These are phyloP conservation scores for Siphamia tubifer DNA, from an alignment of 2,113 vertebrate genomes.

Conservation along the genomic window DNA sequence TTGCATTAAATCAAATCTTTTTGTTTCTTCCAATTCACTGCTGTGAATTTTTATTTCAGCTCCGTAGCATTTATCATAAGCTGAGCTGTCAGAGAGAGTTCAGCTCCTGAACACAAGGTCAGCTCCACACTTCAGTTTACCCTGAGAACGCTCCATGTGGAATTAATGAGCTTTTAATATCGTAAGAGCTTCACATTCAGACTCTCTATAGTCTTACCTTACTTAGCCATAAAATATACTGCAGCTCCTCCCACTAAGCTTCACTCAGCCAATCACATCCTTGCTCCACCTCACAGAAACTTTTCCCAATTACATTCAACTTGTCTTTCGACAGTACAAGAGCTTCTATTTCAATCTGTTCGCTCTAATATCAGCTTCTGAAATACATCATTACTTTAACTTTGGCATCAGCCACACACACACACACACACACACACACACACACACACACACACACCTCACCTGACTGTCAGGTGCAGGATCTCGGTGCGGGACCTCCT, in stretches of 20 bases:
- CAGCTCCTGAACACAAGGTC: too few species aligned
- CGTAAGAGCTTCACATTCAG: neutral
- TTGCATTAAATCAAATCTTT: too few species aligned
- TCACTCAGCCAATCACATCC: conserved; percentile 40
- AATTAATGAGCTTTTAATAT: neutral
- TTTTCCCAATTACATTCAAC: neutral
- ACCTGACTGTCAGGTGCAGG: conserved; percentile 86
- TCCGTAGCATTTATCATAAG: neutral
- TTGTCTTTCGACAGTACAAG: neutral
- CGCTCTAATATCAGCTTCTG: neutral
- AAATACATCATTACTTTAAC: neutral
- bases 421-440: neutral
- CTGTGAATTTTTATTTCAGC: too few species aligned
- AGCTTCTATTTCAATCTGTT: neutral
- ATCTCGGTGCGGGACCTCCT: conserved; percentile 85
- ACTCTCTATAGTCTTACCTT: neutral
- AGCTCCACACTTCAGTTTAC: neutral
- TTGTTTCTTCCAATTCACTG: too few species aligned
- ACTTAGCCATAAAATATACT: conserved; percentile 5
- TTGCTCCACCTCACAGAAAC: neutral
- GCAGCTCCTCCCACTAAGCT: neutral
- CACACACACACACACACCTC: conserved; percentile 23
- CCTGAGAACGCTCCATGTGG: neutral
- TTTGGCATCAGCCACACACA: neutral
- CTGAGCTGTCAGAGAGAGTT: too few species aligned